Conservation (phyloP, 2,113 vertebrate species). For the Trogon melanurus region DNA sequence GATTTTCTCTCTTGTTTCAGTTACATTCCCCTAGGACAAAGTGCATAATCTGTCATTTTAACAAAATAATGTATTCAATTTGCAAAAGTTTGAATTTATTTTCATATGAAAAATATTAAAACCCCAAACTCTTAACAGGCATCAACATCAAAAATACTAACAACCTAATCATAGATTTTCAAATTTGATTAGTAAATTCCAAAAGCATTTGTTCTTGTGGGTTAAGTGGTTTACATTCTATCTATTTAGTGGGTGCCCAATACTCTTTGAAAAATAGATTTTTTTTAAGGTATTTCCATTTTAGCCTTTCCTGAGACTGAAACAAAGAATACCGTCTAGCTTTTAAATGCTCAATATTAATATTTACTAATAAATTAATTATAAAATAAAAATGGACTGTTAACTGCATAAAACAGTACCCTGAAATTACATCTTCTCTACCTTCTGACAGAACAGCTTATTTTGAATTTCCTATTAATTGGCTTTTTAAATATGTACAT, state of each 20-base stretch:
- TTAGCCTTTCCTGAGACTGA: background rate
- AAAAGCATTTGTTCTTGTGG: background rate
- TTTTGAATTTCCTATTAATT: conserved; percentile 2
- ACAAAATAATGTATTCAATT: background rate
- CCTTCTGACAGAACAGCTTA: background rate
- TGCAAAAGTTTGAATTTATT: background rate
- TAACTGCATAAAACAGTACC: background rate
- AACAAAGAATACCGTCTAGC: background rate
- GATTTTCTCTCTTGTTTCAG: background rate
- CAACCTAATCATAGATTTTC: background rate
- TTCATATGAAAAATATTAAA: background rate
- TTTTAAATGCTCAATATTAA: background rate
- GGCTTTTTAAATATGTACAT: background rate
- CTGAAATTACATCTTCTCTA: background rate
- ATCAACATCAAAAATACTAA: background rate
- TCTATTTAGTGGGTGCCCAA: background rate
- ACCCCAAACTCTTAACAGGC: background rate
- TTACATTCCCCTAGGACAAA: background rate
- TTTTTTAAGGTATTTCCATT: background rate
- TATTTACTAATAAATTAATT: background rate
- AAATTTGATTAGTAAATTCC: background rate
- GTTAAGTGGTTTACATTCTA: background rate
- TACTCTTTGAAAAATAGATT: background rate
- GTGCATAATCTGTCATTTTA: background rate
- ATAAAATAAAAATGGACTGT: background rate